Evolutionary conservation across 2,888 invertebrate genomes (phyloP).

Genomic region (Conistra vaccinii): DNA sequence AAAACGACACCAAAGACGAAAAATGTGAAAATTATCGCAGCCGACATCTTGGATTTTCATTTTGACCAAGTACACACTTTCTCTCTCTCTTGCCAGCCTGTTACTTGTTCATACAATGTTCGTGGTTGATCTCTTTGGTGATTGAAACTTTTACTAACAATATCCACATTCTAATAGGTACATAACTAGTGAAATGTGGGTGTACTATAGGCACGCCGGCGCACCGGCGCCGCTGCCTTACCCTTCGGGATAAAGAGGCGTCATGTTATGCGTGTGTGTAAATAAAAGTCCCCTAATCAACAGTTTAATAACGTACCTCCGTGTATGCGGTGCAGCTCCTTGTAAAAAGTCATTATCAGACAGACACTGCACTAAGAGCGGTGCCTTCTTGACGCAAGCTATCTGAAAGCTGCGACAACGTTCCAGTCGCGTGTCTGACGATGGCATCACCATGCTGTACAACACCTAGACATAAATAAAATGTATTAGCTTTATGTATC

Average conservation of each 20-base stretch:
- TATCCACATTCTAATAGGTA: too few relatives aligned
- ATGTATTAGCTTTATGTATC: conserved; percentile 25
- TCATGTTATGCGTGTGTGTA: not conserved
- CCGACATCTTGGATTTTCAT: too few relatives aligned
- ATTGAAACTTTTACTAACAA: too few relatives aligned
- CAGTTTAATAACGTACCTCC: conserved; percentile 77
- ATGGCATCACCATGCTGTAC: conserved; percentile 98
- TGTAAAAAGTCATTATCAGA: conserved; percentile 88
- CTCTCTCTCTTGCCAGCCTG: too few relatives aligned
- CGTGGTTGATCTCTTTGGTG: too few relatives aligned
- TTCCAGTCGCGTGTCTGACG: conserved; percentile 94
- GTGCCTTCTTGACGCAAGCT: conserved; percentile 91
- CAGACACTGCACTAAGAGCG: conserved; percentile 86
- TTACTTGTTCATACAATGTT: too few relatives aligned
- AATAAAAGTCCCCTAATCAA: not conserved
- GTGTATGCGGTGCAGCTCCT: conserved; percentile 86
- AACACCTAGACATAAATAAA: conserved; percentile 90
- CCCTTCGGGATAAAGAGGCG: not conserved
- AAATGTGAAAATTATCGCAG: too few relatives aligned
- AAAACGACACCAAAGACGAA: too few relatives aligned
- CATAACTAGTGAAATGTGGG: not conserved
- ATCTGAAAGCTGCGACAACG: conserved; percentile 91
- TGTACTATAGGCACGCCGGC: not conserved
- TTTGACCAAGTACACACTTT: too few relatives aligned
- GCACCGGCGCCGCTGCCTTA: not conserved